A percentile compares a stretch with the other conserved stretches of the same genome.
These are phyloP conservation scores for Coecobrya sp. DNA, from an alignment of 2,888 invertebrate genomes.

Conservation along the genomic window DNA sequence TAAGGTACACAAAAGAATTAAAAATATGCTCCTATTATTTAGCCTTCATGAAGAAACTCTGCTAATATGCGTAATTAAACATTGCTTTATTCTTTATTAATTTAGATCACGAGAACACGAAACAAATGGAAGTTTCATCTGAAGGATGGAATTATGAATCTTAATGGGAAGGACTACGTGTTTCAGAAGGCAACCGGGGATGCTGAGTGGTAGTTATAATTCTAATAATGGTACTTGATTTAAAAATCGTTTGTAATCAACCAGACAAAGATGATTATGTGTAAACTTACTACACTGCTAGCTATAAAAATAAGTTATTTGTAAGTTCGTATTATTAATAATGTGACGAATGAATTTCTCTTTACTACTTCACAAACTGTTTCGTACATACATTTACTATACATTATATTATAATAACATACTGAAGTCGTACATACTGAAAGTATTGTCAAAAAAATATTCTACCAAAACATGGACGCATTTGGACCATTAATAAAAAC, in stretches of 20 bases:
- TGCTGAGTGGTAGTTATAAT: conserved; percentile 96
- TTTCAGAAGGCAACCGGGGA: conserved; percentile 99
- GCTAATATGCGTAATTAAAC: not conserved
- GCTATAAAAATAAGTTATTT: not conserved
- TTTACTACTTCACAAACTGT: conserved; percentile 57
- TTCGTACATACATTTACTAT: conserved; percentile 55
- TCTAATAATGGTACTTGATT: conserved; percentile 12
- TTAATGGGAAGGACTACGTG: conserved; percentile 98
- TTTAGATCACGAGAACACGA: conserved; percentile 97
- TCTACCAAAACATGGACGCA: conserved; percentile 14
- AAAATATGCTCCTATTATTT: too few species aligned
- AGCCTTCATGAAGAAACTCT: too few species aligned
- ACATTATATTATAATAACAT: not conserved
- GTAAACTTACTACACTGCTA: conserved; percentile 11
- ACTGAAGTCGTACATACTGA: not conserved
- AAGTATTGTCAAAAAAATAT: conserved; percentile 28
- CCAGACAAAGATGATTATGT: conserved; percentile 80
- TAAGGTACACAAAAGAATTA: conserved; percentile 90
- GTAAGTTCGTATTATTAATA: conserved; percentile 30
- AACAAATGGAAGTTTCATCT: conserved; percentile 99
- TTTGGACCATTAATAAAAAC: conserved; percentile 55
- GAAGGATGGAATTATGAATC: conserved; percentile 99
- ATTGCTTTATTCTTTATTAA: conserved; percentile 75
- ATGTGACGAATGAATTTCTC: conserved; percentile 47
- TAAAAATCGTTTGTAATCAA: conserved; percentile 19